Base-by-base conservation (phyloP, 2,113 vertebrate species). In the Menidia beryllina region DNA sequence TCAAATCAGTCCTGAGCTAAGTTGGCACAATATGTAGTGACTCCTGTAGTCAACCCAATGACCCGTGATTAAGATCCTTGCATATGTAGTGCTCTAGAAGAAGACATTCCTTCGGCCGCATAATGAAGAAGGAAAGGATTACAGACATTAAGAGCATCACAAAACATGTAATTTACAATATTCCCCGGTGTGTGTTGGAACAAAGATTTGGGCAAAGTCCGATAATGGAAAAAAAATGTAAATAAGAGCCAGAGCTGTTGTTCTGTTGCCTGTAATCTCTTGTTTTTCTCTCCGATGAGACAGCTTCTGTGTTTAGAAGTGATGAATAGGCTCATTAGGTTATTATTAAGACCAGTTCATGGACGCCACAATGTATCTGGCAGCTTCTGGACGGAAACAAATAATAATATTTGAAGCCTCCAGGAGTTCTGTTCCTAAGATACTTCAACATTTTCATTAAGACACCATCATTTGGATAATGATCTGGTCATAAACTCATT, bases 11-110 rank as follows among this genome's bases (percentile, higher is more conserved):
- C 81, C 66, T 45, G 60, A 87, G 84, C 74, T 76, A 30, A n/a
- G 81, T 85, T 86, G 77, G 85, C 89, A 85, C 65, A 72, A 66
- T 39, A 13, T 30, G 51, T 72, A 4, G n/a, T 62, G 74, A 67
- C 25, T 83, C 58, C 56, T 85, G 64, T 59, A 62, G 69, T 82
- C 76, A 74, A 75, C 43, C 72, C 79, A 79, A 69, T 90, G 89
- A 92, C 83, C 89, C 85, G 62, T 88, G 74, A 21, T 55, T 69
- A 59, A 81, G 51, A 80, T 38, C 72, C 64, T 65, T 69, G n/a
- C 26, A 77, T 83, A 83, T 52, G 73, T 79, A 72, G 55, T 30
- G 34, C 62, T 73, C 73, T 54, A 38, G 54, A 68, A 69, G 34
- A 57, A 38, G 50, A 70, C 67, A 67, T 11, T 27, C 48, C 64